Evolutionary conservation across 1,140 invertebrate species (phyloP).

Genomic region (Tetraneura akinire): DNA sequence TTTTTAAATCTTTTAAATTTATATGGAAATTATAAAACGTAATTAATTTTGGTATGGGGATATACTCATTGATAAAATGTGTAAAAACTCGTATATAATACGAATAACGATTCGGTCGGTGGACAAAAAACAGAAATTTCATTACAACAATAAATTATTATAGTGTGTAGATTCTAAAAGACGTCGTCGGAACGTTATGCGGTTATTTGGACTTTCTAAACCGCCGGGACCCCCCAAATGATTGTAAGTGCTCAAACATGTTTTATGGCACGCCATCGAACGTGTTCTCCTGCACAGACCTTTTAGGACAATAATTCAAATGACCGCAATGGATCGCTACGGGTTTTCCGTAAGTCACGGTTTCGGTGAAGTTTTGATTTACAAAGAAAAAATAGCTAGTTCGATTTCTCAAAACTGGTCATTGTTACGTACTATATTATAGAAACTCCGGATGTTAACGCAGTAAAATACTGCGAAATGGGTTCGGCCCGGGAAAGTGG

Average conservation of each 20-base stretch:
- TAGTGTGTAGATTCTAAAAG: too few species aligned
- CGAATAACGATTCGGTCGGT: too few species aligned
- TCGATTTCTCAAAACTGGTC: neutral
- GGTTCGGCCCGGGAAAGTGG: neutral
- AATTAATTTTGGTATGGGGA: too few species aligned
- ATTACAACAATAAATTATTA: too few species aligned
- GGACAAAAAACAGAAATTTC: too few species aligned
- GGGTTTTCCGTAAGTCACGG: constrained; percentile 17
- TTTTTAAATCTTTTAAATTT: too few species aligned
- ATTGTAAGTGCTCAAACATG: neutral
- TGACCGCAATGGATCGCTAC: constrained; percentile 1
- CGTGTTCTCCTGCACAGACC: neutral
- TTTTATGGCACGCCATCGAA: neutral
- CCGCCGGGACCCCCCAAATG: neutral
- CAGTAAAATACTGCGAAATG: neutral
- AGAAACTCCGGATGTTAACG: neutral
- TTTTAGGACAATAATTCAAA: constrained; percentile 19
- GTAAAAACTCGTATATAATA: too few species aligned
- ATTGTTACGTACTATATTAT: neutral
- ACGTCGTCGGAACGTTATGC: neutral
- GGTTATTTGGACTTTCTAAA: neutral
- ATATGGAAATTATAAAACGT: too few species aligned
- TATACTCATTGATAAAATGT: too few species aligned
- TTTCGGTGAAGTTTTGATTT: neutral
- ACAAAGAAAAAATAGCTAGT: neutral